These are phyloP conservation scores for Onthophagus sagittarius DNA, from an alignment of 2,888 invertebrate species.

Conservation along the genomic window DNA sequence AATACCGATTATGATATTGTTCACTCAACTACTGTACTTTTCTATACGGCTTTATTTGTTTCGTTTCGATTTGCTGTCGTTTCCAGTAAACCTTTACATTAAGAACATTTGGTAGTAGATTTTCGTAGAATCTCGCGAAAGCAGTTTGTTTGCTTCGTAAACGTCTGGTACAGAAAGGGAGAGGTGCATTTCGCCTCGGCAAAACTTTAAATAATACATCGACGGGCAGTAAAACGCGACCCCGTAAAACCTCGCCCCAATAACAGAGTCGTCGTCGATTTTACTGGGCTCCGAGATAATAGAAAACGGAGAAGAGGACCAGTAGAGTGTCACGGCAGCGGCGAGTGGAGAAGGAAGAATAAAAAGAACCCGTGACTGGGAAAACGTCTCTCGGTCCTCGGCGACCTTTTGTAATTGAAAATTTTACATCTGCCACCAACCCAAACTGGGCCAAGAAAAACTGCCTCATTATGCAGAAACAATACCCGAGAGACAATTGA, in stretches of 20 bases:
- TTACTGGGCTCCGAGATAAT: constrained; percentile 13
- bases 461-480: not conserved
- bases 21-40: not conserved
- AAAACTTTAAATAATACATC: constrained; percentile 19
- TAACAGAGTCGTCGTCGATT: constrained; percentile 15
- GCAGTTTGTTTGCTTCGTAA: not conserved
- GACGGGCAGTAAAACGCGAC: constrained; percentile 16
- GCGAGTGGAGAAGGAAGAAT: not conserved
- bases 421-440: constrained; percentile 7
- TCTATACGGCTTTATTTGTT: no score
- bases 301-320: constrained; percentile 6
- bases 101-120: no score
- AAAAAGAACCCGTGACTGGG: constrained; percentile 5
- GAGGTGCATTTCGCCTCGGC: not conserved
- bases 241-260: constrained; percentile 17
- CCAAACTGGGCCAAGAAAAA: not conserved
- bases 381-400: constrained; percentile 1
- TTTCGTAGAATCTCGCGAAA: no score
- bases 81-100: no score
- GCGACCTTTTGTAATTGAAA: constrained; percentile 12
- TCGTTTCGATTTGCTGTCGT: no score
- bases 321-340: not conserved
- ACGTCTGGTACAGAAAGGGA: not conserved
- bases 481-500: not conserved
- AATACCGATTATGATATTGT: not conserved